A percentile compares a stretch with the other conserved stretches of the same genome.
Evolutionary conservation across 2,888 invertebrate species (phyloP).

Genomic region (Smittia aterrima): DNA sequence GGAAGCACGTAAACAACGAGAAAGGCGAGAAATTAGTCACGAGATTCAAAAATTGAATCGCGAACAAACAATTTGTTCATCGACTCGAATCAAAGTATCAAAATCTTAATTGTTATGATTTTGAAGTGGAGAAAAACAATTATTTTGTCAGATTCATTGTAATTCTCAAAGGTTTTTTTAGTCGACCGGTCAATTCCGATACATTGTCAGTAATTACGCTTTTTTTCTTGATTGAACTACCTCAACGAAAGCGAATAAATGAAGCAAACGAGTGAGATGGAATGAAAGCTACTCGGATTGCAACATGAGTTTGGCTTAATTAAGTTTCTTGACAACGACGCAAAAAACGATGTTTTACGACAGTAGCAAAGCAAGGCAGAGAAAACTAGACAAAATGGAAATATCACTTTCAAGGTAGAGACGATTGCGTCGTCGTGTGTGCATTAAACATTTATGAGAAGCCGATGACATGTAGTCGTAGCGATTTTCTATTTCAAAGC

Average conservation of each 20-base stretch:
- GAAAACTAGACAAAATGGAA: not conserved
- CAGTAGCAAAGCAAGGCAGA: not conserved
- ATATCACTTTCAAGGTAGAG: conserved; percentile 2
- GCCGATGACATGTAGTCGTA: not conserved
- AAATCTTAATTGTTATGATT: not conserved
- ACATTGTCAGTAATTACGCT: too few species aligned
- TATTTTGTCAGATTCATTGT: not conserved
- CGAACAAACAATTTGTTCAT: not conserved
- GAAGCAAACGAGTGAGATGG: not conserved
- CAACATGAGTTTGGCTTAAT: conserved; percentile 3
- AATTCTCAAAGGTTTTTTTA: not conserved
- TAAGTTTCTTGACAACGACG: not conserved
- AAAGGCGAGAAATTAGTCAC: not conserved
- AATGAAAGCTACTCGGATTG: not conserved
- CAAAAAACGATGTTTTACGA: not conserved
- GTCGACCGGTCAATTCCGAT: not conserved
- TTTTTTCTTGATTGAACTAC: too few species aligned
- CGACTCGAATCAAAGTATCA: not conserved
- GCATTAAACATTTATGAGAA: not conserved
- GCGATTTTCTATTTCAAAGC: too few species aligned
- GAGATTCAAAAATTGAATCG: not conserved
- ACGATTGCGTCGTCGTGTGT: not conserved
- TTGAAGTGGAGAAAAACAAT: too few species aligned
- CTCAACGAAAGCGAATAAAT: too few species aligned
- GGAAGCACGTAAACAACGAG: not conserved